Conservation (phyloP, 2,113 vertebrate genomes). For the Elaphurus davidianus region DNA sequence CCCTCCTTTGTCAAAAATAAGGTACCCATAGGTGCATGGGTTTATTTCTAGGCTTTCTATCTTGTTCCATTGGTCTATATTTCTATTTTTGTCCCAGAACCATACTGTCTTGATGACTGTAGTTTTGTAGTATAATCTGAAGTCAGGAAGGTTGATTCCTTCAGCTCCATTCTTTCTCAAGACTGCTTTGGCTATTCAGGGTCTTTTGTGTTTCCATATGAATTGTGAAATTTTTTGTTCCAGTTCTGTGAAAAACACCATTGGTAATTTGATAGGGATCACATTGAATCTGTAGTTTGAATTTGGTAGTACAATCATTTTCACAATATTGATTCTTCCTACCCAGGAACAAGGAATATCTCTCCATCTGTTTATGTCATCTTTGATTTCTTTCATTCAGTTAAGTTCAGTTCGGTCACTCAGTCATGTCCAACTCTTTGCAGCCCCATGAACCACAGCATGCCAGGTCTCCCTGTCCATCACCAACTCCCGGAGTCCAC, state of each 20-base stretch:
- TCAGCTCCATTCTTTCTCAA: not conserved
- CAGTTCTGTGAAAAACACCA: not conserved
- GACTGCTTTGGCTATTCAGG: not conserved
- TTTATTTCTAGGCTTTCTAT: not conserved
- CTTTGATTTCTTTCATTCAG: not conserved
- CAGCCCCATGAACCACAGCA: not conserved
- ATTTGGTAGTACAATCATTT: not conserved
- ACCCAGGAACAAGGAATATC: not conserved
- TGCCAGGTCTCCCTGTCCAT: not conserved
- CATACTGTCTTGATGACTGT: not conserved
- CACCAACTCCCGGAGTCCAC: not conserved
- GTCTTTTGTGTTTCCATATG: not conserved
- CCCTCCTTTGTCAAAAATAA: not conserved
- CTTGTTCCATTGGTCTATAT: not conserved
- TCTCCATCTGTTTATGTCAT: not conserved
- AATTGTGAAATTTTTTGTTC: not conserved
- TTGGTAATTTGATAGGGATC: not conserved
- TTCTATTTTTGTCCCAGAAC: not conserved
- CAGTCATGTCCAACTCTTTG: not conserved
- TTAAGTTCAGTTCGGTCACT: not conserved
- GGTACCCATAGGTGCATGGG: not conserved
- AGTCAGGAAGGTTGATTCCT: not conserved
- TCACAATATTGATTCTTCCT: not conserved
- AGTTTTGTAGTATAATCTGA: not conserved
- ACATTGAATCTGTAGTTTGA: not conserved